Conservation (phyloP, 1,140 invertebrate species). For the Rhizoglyphus robini region DNA sequence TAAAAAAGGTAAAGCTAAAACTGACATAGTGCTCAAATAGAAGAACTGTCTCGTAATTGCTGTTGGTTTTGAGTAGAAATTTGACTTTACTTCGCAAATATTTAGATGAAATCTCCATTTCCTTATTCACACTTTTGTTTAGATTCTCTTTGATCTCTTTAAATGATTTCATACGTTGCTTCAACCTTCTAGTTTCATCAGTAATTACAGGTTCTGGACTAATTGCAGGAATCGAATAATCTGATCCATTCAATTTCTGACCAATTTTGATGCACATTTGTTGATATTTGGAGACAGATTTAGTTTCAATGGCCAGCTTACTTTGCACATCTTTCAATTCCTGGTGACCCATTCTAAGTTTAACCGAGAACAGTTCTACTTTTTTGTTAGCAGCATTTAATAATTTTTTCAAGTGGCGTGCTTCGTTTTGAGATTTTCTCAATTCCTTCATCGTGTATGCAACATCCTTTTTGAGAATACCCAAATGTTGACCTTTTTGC, state of each 20-base stretch:
- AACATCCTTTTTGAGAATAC: neutral
- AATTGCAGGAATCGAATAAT: neutral
- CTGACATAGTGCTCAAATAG: slow-evolving; percentile 4
- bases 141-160: neutral
- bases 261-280: neutral
- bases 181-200: neutral
- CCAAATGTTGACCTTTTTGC: neutral
- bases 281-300: neutral
- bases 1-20: neutral
- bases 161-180: neutral
- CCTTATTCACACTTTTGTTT: neutral
- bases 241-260: neutral
- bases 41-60: neutral
- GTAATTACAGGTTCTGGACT: neutral
- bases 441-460: neutral
- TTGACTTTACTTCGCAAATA: neutral
- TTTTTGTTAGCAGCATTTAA: neutral
- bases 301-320: neutral
- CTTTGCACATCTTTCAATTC: neutral
- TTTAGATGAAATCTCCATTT: neutral
- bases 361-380: neutral
- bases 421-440: neutral
- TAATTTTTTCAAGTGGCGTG: neutral
- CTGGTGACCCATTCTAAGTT: neutral
- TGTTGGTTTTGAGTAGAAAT: neutral